Base-by-base conservation (phyloP, 2,888 invertebrate genomes). In the Drosophila subquinaria region DNA sequence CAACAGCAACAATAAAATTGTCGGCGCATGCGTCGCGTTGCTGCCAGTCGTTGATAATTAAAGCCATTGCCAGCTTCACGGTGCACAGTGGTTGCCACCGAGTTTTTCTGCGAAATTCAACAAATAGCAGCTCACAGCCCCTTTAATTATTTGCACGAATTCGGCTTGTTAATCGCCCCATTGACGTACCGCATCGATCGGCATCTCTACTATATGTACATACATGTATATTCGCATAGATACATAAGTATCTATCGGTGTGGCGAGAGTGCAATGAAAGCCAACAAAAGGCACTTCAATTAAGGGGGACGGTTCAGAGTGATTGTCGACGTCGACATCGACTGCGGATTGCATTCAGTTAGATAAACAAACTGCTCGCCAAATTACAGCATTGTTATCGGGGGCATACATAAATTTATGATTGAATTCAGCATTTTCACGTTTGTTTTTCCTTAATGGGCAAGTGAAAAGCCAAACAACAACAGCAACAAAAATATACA, bases 121-220 rank as follows among this genome's bases (percentile, higher is more conserved):
- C 53, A 57, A 62, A 61, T 65, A 42, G 61, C 67, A 75, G 11
- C 47, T 30, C 50, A 47, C 45, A 59, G 66, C 81, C 71, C 76
- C 81, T 81, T 83, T 83, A 83, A 82, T 82, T 82, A 82, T 83
- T 79, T 82, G 79, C 82, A 82, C 84, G 82, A 82, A 79, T 83
- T 83, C 66, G 63, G 79, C 75, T 42, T 78, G 78, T 76, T 79
- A 79, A 83, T 79, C 82, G 78, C 57, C 75, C 69, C 69, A 82
- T 73, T 79, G 80, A 78, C 59, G 60, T 52, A 60, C 68, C 53
- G 59, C 73, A 66, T 67, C 61, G 77, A 78, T 79, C 66, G 63
- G 68, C 72, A 73, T 65, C 72, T 79, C 72, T 56, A 51, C 42
- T 45, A 67, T 51, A 67, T 53, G 30, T 6, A 30, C 8, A 47